Evolutionary conservation across 2,797 vertebrate species (phyloP), one percentile per base, ranked within the genome.

Genomic region (Chromobotia macracanthus): DNA sequence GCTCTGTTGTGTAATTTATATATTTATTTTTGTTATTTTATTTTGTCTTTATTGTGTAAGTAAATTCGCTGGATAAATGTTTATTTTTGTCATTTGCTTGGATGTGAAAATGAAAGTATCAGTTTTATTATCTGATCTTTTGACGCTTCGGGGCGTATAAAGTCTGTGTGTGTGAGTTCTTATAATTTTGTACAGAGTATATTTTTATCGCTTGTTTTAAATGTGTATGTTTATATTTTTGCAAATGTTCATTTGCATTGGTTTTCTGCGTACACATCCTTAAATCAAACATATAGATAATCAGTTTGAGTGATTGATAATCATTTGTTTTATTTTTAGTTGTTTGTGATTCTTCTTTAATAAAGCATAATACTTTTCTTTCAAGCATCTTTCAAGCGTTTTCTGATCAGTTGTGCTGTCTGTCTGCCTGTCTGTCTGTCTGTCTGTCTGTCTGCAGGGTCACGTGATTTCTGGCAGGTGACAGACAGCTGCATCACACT

Each of bases 371-470:
- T 41, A n/a, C n/a, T n/a, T n/a, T n/a, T n/a, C n/a, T n/a, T n/a
- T n/a, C n/a, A n/a, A n/a, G n/a, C n/a, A n/a, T n/a, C n/a, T n/a
- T n/a, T n/a, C n/a, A n/a, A n/a, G n/a, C n/a, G n/a, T n/a, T n/a
- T n/a, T n/a, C n/a, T n/a, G n/a, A n/a, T n/a, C n/a, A n/a, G n/a
- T n/a, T n/a, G n/a, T n/a, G n/a, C n/a, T n/a, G n/a, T n/a, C n/a
- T n/a, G n/a, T n/a, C n/a, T n/a, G n/a, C n/a, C n/a, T n/a, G n/a
- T n/a, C n/a, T n/a, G n/a, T 21, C 12, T 65, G 61, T 71, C 72
- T 3, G 83, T 15, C 82, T 55, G 4, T 5, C 58, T 89, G 72
- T 58, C 51, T 50, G 9, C 76, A 88, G 83, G 91, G 87, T 93
- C 93, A 94, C 25, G 2, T 50, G 12, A 13, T 2, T 28, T 28